Conservation (phyloP, 2,113 vertebrate species). For the Plecotus auritus region DNA sequence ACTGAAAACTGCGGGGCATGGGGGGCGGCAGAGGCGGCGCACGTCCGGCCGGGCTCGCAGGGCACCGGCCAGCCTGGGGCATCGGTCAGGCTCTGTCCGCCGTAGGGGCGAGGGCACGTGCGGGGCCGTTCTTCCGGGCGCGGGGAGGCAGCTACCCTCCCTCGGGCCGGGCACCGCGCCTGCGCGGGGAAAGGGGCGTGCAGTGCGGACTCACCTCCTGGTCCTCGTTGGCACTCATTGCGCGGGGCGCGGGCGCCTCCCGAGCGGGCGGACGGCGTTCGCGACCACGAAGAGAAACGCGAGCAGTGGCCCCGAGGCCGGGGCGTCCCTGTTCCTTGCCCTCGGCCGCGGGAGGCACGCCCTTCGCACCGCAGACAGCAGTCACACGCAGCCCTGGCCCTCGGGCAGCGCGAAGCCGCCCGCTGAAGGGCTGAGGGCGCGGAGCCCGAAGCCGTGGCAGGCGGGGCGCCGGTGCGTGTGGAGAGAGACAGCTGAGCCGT, state of each 20-base stretch:
- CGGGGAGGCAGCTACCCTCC: background rate
- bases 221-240: slow-evolving; percentile 94
- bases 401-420: background rate
- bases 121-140: too few species aligned
- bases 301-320: background rate
- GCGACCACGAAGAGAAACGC: background rate
- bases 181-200: background rate
- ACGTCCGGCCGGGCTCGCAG: background rate
- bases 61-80: background rate
- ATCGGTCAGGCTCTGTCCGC: background rate
- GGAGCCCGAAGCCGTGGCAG: fast-evolving
- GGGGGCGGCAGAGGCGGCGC: background rate
- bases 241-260: background rate
- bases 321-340: background rate
- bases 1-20: background rate
- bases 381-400: background rate
- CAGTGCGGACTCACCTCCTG: slow-evolving; percentile 86
- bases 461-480: fast-evolving
- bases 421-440: fast-evolving
- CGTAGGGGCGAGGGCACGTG: background rate
- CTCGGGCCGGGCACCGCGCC: background rate
- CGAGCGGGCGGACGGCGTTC: background rate
- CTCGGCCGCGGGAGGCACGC: background rate
- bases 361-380: background rate
- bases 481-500: fast-evolving